Conservation (phyloP, 1,140 invertebrate genomes). For the Mylabris phalerata region DNA sequence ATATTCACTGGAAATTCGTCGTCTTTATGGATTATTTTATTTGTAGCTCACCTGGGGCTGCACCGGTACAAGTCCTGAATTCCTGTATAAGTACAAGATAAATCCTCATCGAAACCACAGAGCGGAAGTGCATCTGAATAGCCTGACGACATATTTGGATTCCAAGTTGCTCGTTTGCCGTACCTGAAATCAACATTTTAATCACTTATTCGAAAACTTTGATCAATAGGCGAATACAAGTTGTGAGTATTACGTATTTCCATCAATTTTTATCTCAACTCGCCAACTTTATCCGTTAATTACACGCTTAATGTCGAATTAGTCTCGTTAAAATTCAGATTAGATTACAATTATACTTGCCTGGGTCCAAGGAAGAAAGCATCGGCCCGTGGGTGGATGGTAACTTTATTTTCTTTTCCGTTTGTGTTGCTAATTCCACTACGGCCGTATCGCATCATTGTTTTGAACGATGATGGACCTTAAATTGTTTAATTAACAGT, state of each 20-base stretch:
- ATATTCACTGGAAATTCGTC: too few relatives aligned
- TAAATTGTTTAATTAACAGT: neutral
- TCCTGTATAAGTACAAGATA: constrained; percentile 33
- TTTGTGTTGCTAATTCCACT: constrained; percentile 10
- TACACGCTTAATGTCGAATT: neutral
- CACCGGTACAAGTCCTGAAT: constrained; percentile 34
- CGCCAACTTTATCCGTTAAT: neutral
- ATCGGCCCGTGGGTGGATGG: constrained; percentile 25
- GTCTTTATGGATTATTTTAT: too few relatives aligned
- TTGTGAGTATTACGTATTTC: neutral
- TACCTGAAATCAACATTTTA: constrained; percentile 24
- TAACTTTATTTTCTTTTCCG: constrained; percentile 20
- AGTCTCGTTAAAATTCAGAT: neutral
- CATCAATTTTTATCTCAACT: neutral
- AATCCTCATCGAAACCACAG: constrained; percentile 22
- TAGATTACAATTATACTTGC: neutral
- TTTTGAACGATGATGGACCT: constrained; percentile 20
- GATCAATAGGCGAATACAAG: neutral
- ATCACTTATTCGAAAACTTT: constrained; percentile 10
- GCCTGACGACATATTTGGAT: constrained; percentile 9
- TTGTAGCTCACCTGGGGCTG: constrained; percentile 27
- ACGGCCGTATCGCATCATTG: constrained; percentile 25
- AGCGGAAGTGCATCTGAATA: constrained; percentile 15
- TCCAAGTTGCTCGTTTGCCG: constrained; percentile 30
- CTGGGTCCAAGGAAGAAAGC: constrained; percentile 21